phyloP scores from a whole-genome alignment of 2,113 vertebrate species.

The Alectura lathami region DNA sequence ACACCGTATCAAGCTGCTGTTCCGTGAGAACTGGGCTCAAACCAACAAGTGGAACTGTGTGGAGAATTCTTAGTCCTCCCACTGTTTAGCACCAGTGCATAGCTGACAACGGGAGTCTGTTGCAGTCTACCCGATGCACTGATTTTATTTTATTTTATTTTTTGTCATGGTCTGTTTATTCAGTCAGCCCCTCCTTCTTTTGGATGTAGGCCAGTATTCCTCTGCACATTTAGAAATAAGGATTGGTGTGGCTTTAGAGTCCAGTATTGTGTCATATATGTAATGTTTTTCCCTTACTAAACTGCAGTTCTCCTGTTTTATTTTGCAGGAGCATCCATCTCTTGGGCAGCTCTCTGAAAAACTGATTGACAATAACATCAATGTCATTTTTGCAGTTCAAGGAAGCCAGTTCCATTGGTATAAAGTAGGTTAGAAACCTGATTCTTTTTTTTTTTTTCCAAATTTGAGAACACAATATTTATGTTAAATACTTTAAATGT shows the following conservation, averaged over 20 bases:
- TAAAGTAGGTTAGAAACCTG: conserved; percentile 84
- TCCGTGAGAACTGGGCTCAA: not conserved
- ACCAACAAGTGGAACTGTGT: not conserved
- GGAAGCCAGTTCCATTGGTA: conserved; percentile 95
- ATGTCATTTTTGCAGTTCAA: conserved; percentile 94
- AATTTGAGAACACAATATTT: not conserved
- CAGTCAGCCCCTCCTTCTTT: not conserved
- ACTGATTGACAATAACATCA: conserved; percentile 90
- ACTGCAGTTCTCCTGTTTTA: conserved; percentile 19
- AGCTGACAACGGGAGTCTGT: not conserved
- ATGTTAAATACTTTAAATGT: not conserved
- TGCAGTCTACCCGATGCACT: not conserved
- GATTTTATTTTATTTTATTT: not conserved
- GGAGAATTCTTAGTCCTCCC: not conserved
- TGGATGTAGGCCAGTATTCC: not conserved
- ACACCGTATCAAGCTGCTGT: not conserved
- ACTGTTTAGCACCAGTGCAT: not conserved
- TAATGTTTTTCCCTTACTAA: not conserved
- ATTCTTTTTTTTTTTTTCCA: not conserved
- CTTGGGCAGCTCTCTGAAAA: conserved; percentile 92
- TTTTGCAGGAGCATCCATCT: conserved; percentile 91
- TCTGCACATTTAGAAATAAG: not conserved
- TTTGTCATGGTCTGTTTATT: not conserved
- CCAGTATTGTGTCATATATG: not conserved
- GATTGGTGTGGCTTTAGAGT: not conserved